A percentile compares a stretch with the other conserved stretches of the same genome.
Evolutionary conservation across 2,797 vertebrate species (phyloP).

Genomic region (Podarcis siculus): DNA sequence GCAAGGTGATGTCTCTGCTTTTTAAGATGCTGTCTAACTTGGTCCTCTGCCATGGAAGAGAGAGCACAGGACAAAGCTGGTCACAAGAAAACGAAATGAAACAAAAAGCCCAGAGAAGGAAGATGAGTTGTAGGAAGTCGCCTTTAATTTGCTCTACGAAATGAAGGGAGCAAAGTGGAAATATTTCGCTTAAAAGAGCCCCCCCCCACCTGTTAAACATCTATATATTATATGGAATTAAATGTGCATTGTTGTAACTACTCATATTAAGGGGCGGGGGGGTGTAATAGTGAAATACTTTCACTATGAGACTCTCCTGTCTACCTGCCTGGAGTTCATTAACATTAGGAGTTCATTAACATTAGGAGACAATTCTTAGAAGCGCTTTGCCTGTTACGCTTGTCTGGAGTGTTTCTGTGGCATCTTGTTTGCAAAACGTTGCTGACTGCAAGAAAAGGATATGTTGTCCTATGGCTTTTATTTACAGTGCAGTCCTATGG

Average conservation of each 20-base stretch:
- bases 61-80: no score
- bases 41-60: background rate
- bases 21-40: no score
- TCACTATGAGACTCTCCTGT: background rate
- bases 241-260: background rate
- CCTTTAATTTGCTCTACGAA: background rate
- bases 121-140: background rate
- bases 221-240: background rate
- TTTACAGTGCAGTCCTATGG: background rate
- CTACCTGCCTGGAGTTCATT: background rate
- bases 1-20: no score
- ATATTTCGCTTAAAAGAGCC: background rate
- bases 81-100: no score
- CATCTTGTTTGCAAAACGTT: background rate
- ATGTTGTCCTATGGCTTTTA: background rate
- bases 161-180: background rate
- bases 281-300: background rate
- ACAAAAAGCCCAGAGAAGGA: no score
- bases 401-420: background rate
- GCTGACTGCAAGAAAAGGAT: background rate
- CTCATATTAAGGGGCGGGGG: background rate
- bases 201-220: no score
- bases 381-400: background rate
- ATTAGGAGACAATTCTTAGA: background rate
- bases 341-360: background rate